Base-by-base conservation (phyloP, 2,797 vertebrate genomes). In the Ataeniobius toweri region DNA sequence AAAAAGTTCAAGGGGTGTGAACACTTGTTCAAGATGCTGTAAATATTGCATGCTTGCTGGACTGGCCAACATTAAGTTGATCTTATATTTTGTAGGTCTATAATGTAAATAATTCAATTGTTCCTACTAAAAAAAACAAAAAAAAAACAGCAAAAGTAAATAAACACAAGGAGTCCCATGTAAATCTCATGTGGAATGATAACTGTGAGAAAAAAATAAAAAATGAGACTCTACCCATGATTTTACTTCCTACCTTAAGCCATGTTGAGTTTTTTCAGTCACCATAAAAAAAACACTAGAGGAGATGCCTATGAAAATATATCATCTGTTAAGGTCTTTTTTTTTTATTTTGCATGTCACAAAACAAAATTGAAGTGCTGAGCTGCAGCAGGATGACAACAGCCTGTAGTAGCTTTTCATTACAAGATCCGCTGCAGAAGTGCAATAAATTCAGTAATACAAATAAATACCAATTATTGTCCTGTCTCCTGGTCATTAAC, bases 391-490 rank as follows among this genome's bases (percentile, higher is more conserved):
- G 75, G 79, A 82, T 73, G 56, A 85, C 74, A 71, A 69, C 78
- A 79, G 59, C 1, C 46, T 81, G 77, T 36, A 59, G 41, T 36
- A 70, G 8, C 55, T 59, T 87, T 76, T 79, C n/a, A 80, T 89
- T 83, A 79, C 80, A 78, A 75, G 48, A 88, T 89, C 77, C 73
- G 77, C 80, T 82, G 73, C 77, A 85, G 77, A 79, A 58, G 31
- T 81, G 85, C 80, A 82, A 85, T 92, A 84, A 74, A 88, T 91
- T 89, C 61, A 79, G 84, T 74, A 86, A 72, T 71, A 81, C 81
- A 92, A 91, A 91, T 90, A 89, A 88, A 91, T 81, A 88, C 73
- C 86, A 84, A 89, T 89, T 92, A 91, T 86, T 80, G 86, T 67
- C 76, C 85, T 80, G 88, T 84, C 81, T 84, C 53, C 61, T 76